These are phyloP conservation scores for Synergus laeviventris DNA, from an alignment of 2,888 invertebrate genomes.

Conservation along the genomic window DNA sequence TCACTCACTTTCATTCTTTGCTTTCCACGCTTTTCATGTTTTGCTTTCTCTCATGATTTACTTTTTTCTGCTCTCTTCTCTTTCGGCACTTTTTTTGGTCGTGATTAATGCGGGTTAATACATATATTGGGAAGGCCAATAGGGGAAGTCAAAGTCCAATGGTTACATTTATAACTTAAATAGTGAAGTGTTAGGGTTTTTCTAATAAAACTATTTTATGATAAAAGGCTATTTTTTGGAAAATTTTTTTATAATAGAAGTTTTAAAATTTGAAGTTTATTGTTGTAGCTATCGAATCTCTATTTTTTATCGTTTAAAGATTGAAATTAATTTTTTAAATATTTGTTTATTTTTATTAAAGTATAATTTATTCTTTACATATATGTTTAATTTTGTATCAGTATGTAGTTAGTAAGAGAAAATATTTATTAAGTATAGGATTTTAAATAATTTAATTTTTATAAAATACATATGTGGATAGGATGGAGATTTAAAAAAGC, in stretches of 20 bases:
- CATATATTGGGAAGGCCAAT: not conserved
- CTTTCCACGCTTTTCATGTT: constrained; percentile 1
- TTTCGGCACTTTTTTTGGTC: constrained; percentile 18
- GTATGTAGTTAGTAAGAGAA: not conserved
- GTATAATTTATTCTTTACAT: not conserved
- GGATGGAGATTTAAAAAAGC: too few species aligned
- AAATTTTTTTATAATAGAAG: not conserved
- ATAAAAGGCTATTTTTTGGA: not conserved
- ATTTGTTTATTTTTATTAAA: not conserved
- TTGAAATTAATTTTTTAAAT: not conserved
- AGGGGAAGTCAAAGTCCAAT: constrained; percentile 7
- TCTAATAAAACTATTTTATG: not conserved
- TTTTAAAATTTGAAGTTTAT: not conserved
- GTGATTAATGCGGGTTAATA: constrained; percentile 19
- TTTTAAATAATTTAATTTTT: not conserved
- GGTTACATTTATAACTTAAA: not conserved
- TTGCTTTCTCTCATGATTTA: not conserved
- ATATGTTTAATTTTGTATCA: not conserved
- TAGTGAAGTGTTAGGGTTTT: not conserved
- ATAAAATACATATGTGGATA: too few species aligned
- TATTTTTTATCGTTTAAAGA: not conserved
- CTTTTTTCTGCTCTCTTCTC: not conserved
- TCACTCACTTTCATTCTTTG: constrained; percentile 6
- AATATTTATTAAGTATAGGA: not conserved
- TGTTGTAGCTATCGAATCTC: not conserved